These are phyloP conservation scores for Buceros bicornis DNA, from an alignment of 2,797 vertebrate species.

Conservation along the genomic window DNA sequence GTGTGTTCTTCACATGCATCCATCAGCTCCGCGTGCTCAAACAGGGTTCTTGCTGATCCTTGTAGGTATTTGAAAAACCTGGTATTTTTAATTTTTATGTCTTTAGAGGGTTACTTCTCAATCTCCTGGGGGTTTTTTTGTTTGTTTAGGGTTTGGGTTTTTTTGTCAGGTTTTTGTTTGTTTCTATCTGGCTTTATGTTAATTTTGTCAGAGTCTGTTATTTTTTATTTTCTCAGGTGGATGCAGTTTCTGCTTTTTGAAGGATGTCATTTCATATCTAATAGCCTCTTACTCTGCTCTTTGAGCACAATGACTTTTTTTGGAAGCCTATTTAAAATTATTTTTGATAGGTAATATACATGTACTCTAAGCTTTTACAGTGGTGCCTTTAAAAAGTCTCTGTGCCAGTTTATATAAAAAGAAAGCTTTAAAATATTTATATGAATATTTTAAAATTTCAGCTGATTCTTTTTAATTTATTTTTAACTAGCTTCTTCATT, in stretches of 20 bases:
- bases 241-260: neutral
- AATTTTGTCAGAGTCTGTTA: neutral
- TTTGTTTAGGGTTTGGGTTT: no score
- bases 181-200: neutral
- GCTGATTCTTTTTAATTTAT: constrained; percentile 57
- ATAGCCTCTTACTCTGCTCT: constrained; percentile 2
- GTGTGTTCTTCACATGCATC: neutral
- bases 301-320: neutral
- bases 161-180: neutral
- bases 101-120: neutral
- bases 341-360: constrained; percentile 24
- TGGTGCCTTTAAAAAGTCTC: constrained; percentile 17
- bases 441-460: constrained; percentile 55
- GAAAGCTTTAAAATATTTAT: constrained; percentile 69
- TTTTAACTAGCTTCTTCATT: constrained; percentile 59
- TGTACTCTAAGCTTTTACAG: constrained; percentile 27
- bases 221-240: neutral
- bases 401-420: constrained; percentile 51
- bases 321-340: neutral
- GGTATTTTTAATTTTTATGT: neutral
- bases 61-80: neutral
- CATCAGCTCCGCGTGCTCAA: neutral
- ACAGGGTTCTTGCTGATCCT: neutral
- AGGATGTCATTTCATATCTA: neutral
- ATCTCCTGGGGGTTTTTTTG: neutral